Base-by-base conservation (phyloP, 2,797 vertebrate genomes). In the Tympanoctomys barrerae region DNA sequence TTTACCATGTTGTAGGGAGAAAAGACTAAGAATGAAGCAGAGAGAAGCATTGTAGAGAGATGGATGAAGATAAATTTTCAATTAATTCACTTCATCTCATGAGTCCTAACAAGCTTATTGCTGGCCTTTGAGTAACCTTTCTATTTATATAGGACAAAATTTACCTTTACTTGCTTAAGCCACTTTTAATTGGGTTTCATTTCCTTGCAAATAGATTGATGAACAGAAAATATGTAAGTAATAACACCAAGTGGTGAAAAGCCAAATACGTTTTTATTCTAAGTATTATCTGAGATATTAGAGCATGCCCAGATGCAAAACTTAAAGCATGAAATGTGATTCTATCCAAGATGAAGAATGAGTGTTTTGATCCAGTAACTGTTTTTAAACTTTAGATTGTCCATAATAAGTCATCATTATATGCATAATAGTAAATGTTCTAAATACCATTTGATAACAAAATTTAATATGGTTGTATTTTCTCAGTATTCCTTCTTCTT, bases 131-230 rank as follows among this genome's bases (percentile, higher is more conserved):
- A 24, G 52, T 39, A 90, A 75, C 7, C 12, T 88, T 91, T 94
- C n/a, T 62, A 81, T 66, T 81, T n/a, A 77, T 52, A 11, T 26
- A 73, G 77, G 3, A n/a, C 57, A 82, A 93, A 94, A 80, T 83
- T 75, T 75, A 92, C 78, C 12, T 90, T 91, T 80, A 64, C 80
- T 95, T 92, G 24, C 16, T 73, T 87, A 94, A 73, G 26, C 3
- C 52, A 54, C 33, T 90, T 93, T 89, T 86, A 82, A 92, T 91
- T 95, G 59, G 14, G 2, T 93, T 87, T 90, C 54, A 93, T 33
- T 73, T 94, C 21, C 59, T 89, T 94, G 28, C 62, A 96, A 96
- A 93, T 85, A 87, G 89, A 70, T 75, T 33, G 91, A 54, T 59
- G 73, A 66, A 71, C 36, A 59, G 24, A 68, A 91, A 93, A 83